Percentiles rank a stretch among this genome's conserved stretches.
Evolutionary conservation across 2,113 vertebrate genomes (phyloP).

Genomic region (Amblyopsis rosae): DNA sequence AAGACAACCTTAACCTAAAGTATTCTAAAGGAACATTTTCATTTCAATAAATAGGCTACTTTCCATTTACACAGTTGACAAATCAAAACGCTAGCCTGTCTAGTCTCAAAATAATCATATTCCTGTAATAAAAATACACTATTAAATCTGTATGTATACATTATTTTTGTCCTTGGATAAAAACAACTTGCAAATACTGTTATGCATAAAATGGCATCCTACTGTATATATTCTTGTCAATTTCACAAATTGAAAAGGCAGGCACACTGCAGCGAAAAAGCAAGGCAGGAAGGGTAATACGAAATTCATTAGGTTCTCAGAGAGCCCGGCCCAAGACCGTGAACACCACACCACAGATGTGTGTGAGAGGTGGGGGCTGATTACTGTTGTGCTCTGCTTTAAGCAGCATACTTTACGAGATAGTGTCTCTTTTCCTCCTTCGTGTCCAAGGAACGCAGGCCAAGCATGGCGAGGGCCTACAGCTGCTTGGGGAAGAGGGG

Average conservation of each 20-base stretch:
- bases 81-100: constrained; percentile 58
- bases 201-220: constrained; percentile 68
- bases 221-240: constrained; percentile 78
- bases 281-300: constrained; percentile 68
- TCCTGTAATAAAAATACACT: constrained; percentile 80
- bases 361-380: not conserved
- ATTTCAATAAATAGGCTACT: constrained; percentile 54
- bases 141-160: constrained; percentile 73
- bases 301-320: constrained; percentile 49
- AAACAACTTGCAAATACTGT: constrained; percentile 67
- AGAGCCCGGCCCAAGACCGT: constrained; percentile 44
- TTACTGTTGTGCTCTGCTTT: constrained; percentile 42
- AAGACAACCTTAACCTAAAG: constrained; percentile 44
- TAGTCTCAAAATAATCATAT: constrained; percentile 70
- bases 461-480: constrained; percentile 49
- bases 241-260: constrained; percentile 82
- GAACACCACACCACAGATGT: constrained; percentile 28
- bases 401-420: constrained; percentile 56
- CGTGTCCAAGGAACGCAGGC: constrained; percentile 59
- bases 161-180: constrained; percentile 54
- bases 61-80: constrained; percentile 55
- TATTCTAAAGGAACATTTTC: constrained; percentile 38
- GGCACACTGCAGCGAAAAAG: constrained; percentile 74
- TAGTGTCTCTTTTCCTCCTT: constrained; percentile 72
- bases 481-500: constrained; percentile 16